Evolutionary conservation across 2,888 invertebrate species (phyloP).

Genomic region (Scaptomyza polygonia): DNA sequence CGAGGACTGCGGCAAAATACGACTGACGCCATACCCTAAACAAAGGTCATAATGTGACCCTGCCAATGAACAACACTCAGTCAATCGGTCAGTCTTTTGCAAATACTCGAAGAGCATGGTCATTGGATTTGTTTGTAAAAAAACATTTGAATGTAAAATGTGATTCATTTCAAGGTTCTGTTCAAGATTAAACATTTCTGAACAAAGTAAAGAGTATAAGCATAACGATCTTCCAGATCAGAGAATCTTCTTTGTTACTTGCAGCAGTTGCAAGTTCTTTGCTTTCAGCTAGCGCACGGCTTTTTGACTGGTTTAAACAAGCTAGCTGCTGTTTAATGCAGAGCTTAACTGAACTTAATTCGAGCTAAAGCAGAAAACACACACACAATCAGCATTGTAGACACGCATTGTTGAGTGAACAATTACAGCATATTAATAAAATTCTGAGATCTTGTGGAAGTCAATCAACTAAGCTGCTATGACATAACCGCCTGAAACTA

Average conservation of each 20-base stretch:
- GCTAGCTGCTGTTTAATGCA: constrained; percentile 36
- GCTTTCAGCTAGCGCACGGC: background rate
- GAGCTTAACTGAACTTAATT: constrained; percentile 10
- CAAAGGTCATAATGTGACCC: constrained; percentile 41
- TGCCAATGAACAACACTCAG: constrained; percentile 3
- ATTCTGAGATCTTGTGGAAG: constrained; percentile 52
- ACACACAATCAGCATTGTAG: too few relatives aligned
- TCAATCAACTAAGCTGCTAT: constrained; percentile 51
- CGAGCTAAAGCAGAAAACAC: background rate
- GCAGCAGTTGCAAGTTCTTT: background rate
- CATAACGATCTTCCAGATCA: too few relatives aligned
- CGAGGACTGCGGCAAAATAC: background rate
- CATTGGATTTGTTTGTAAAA: too few relatives aligned
- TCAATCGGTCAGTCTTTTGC: background rate
- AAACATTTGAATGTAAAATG: too few relatives aligned
- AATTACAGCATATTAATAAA: constrained; percentile 45
- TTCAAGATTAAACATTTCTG: too few relatives aligned
- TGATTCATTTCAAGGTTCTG: too few relatives aligned
- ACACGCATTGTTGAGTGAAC: constrained; percentile 55
- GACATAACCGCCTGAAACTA: constrained; percentile 24
- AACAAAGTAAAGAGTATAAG: too few relatives aligned
- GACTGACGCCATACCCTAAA: constrained; percentile 29
- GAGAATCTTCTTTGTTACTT: too few relatives aligned
- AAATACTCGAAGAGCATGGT: background rate
- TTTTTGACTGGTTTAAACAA: constrained; percentile 46